Evolutionary conservation across 2,888 invertebrate species (phyloP), one percentile per base, ranked within the genome.

Genomic region (Apamea anceps): DNA sequence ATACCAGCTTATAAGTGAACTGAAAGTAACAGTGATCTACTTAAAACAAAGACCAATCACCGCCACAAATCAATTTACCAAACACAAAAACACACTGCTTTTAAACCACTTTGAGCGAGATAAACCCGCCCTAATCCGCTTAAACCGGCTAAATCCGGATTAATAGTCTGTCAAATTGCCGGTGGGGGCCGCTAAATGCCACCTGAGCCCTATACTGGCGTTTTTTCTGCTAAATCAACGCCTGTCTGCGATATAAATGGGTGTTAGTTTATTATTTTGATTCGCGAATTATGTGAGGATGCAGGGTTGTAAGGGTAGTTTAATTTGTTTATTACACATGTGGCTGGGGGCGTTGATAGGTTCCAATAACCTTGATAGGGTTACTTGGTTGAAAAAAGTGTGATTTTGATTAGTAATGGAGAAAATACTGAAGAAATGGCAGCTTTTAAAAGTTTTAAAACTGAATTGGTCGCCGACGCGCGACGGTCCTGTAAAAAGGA

Each of bases 101-200:
- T 90, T 93, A 93, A 94, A 93, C 94, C 94, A 94, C 93, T 95
- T 93, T 88, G 65, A 92, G 90, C 93, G 90, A 93, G 93, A 91
- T 93, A 93, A 93, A 95, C 94, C 96, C 95, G 95, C 86, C 85
- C 80, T 80, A 90, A 90, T 82, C 94, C 94, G 93, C 93, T 94
- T 93, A 93, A 92, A 90, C 93, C 90, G 93, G 93, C 90, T 93
- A 93, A 94, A 96, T 95, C 96, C 95, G 96, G 94, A 96, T 96
- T 96, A 96, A 96, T 96, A 94, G 96, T 96, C 96, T 96, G 96
- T 96, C 96, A 96, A 96, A 96, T 96, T 94, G 94, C 90, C 94
- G 94, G 92, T 88, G 88, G 95, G 95, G 96, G 95, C 93, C 91
- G 93, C 92, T 85, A 73, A 72, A 82, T 85, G 89, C 83, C 96